Conservation (phyloP, 2,113 vertebrate genomes). For the Rhynchomys soricoides region DNA sequence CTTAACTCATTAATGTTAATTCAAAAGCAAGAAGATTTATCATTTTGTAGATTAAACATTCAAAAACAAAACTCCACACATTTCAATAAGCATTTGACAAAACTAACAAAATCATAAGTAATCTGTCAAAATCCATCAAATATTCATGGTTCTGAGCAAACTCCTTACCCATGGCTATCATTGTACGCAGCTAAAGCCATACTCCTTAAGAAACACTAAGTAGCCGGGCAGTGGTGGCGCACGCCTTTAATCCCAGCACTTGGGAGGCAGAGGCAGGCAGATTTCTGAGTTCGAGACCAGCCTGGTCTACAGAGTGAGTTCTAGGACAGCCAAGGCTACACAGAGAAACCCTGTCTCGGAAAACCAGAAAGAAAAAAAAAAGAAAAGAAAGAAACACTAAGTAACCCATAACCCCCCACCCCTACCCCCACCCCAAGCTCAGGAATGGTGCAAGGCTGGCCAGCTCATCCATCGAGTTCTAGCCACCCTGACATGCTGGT, state of each 20-base stretch:
- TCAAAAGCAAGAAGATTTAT: constrained; percentile 27
- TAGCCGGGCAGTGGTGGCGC: no score
- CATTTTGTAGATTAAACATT: constrained; percentile 38
- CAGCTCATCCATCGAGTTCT: neutral
- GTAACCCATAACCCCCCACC: neutral
- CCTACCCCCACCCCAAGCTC: neutral
- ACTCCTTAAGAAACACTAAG: neutral
- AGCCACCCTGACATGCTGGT: neutral
- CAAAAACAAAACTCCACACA: neutral
- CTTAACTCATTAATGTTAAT: constrained; percentile 53
- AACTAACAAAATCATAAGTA: neutral
- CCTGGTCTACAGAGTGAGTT: no score
- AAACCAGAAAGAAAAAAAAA: no score
- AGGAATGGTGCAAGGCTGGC: neutral
- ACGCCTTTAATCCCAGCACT: no score
- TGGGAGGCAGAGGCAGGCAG: no score
- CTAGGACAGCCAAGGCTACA: no score
- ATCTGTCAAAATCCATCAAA: neutral
- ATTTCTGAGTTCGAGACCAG: no score
- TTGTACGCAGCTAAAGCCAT: neutral
- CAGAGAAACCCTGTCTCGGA: no score
- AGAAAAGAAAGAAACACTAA: no score
- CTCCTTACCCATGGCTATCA: neutral
- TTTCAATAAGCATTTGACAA: constrained; percentile 20
- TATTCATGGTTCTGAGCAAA: neutral